Evolutionary conservation across 1,140 invertebrate genomes (phyloP).

Genomic region (Helicoverpa zea): DNA sequence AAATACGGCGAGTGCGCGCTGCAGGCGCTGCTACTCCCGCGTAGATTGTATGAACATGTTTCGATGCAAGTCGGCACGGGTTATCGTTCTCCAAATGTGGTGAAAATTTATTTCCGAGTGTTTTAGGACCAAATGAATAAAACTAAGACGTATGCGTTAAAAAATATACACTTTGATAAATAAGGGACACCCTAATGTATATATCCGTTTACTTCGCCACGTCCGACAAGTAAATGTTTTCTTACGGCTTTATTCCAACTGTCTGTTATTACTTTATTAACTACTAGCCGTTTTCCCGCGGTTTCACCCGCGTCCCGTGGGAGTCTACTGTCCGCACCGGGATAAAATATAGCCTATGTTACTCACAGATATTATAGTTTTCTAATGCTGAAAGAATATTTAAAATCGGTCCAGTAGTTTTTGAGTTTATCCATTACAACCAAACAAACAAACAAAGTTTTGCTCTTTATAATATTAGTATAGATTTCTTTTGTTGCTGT

Average conservation of each 20-base stretch:
- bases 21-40: neutral
- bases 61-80: constrained; percentile 14
- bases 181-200: neutral
- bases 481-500: constrained; percentile 1
- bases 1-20: neutral
- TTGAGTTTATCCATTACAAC: too few species aligned
- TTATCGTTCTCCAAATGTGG: neutral
- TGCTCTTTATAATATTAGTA: too few species aligned
- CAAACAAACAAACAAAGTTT: too few species aligned
- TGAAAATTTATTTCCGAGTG: neutral
- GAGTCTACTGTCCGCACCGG: too few species aligned
- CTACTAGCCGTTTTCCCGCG: too few species aligned
- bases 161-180: too few species aligned
- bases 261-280: neutral
- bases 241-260: constrained; percentile 11
- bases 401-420: too few species aligned
- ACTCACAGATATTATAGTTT: too few species aligned
- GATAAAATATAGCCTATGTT: too few species aligned
- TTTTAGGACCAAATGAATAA: neutral
- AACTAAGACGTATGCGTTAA: neutral
- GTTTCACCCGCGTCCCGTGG: too few species aligned
- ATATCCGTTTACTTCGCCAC: constrained; percentile 1
- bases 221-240: constrained; percentile 17
- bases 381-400: too few species aligned
- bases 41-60: neutral